Base-by-base conservation (phyloP, 2,113 vertebrate species). In the Columbina picui region DNA sequence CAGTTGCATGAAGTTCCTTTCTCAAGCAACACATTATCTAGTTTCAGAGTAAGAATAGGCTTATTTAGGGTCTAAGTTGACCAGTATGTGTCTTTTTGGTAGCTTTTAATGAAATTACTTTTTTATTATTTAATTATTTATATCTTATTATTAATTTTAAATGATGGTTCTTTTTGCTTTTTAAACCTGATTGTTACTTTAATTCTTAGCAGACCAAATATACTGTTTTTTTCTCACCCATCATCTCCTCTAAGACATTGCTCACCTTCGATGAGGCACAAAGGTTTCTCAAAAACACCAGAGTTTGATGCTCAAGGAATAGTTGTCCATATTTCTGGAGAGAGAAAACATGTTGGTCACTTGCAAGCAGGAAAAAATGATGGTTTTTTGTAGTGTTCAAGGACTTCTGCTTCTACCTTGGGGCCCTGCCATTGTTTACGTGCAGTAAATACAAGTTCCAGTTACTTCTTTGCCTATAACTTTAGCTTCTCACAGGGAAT, bases 401-500 rank as follows among this genome's bases (percentile, higher is more conserved):
- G 85, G 63, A 90, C 55, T 83, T 65, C 16, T 32, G 9, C 5
- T 83, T 76, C 77, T 63, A 8, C 36, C 64, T 74, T 38, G 8
- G 25, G 73, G 27, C 41, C 22, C 23, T 1, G 1, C 23, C 23
- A 11, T 84, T 1, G 0, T 93, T 93, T 90, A 52, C 4, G 6
- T 30, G 56, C 47, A 69, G 43, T 20, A 93, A 96, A 84, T 17
- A 84, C 3, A 87, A 36, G 64, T 94, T 83, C 10, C 26, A 76
- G 14, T 80, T 78, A 7, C 38, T 63, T 68, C 84, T 95, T 94
- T 89, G n/a, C 69, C 57, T 93, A 12, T 20, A 94, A 49, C 26
- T 94, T 81, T 65, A 75, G n/a, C 16, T 23, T 95, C 69, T 74
- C 65, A 56, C 20, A 77, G 90, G 92, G 77, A 74, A 86, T 39